These are phyloP conservation scores for Drosophila eugracilis DNA, from an alignment of 1,140 invertebrate species.

Conservation along the genomic window DNA sequence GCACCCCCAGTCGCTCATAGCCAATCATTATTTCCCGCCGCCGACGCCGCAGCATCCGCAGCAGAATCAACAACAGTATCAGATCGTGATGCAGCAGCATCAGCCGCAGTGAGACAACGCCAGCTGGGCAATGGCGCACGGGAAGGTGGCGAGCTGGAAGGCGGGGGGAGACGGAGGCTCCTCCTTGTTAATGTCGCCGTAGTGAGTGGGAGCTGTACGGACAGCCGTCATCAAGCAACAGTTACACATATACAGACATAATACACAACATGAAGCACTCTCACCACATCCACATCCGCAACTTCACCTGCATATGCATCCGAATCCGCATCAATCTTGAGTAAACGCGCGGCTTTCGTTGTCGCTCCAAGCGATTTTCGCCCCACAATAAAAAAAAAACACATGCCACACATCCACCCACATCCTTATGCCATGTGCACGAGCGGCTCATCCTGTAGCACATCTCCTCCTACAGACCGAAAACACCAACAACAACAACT, in stretches of 20 bases:
- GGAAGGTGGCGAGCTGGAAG: constrained; percentile 28
- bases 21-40: constrained; percentile 69
- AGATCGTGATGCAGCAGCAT: constrained; percentile 81
- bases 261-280: constrained; percentile 32
- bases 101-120: constrained; percentile 72
- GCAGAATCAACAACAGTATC: constrained; percentile 75
- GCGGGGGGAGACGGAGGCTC: constrained; percentile 10
- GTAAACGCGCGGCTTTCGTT: constrained; percentile 49
- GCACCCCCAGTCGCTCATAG: constrained; percentile 82
- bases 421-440: constrained; percentile 34
- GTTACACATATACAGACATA: constrained; percentile 38
- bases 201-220: constrained; percentile 39
- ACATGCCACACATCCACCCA: constrained; percentile 12
- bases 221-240: constrained; percentile 44
- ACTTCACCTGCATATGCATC: constrained; percentile 20
- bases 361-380: constrained; percentile 39
- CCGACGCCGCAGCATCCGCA: constrained; percentile 77
- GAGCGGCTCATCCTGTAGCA: constrained; percentile 33
- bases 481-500: constrained; percentile 64
- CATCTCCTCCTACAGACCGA: constrained; percentile 51
- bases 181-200: constrained; percentile 32
- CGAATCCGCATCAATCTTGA: constrained; percentile 39
- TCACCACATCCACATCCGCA: constrained; percentile 16
- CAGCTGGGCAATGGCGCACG: constrained; percentile 40
- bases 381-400: constrained; percentile 12